These are phyloP conservation scores for Globia sparganii DNA, from an alignment of 2,888 invertebrate species.

Conservation along the genomic window DNA sequence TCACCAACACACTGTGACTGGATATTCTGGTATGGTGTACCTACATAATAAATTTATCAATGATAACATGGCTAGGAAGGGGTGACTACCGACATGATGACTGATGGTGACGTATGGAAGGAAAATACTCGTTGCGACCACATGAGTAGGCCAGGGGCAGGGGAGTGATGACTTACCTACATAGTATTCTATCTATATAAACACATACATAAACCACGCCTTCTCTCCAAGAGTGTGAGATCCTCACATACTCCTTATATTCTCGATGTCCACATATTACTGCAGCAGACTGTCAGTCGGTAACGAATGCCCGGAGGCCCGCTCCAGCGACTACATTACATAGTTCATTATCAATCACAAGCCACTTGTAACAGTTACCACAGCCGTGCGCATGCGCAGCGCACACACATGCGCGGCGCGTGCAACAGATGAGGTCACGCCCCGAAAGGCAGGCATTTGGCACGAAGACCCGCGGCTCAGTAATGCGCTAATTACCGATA, in stretches of 20 bases:
- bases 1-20: background rate
- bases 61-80: no score
- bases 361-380: background rate
- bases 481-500: conserved; percentile 8
- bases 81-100: no score
- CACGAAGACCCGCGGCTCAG: background rate
- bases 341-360: background rate
- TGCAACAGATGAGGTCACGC: conserved; percentile 27
- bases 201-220: background rate
- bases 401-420: background rate
- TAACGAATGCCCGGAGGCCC: background rate
- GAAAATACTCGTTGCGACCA: no score
- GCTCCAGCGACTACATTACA: conserved; percentile 5
- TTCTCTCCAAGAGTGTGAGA: no score
- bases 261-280: background rate
- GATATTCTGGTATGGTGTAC: no score
- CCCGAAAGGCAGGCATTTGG: conserved; percentile 10
- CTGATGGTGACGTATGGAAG: no score
- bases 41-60: no score
- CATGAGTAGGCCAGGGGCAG: no score
- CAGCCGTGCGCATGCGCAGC: background rate
- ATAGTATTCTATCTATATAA: no score
- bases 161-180: no score
- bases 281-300: background rate
- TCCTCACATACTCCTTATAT: background rate